Percentiles rank a stretch among this genome's conserved stretches.
These are phyloP conservation scores for Eleginops maclovinus DNA, from an alignment of 2,113 vertebrate species.

Conservation along the genomic window DNA sequence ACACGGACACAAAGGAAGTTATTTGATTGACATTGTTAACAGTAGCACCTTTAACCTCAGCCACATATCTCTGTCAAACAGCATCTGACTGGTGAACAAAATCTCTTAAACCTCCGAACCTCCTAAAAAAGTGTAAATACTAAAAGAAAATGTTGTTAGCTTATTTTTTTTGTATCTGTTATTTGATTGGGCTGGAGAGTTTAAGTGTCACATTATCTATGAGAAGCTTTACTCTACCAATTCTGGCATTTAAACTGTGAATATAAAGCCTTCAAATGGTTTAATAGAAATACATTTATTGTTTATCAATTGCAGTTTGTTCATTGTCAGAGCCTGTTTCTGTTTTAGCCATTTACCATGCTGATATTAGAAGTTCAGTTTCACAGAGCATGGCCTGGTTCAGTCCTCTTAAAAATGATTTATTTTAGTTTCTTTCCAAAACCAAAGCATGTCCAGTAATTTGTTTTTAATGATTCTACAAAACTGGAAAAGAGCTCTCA, in stretches of 20 bases:
- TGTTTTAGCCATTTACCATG: too few species aligned
- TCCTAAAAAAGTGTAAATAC: too few species aligned
- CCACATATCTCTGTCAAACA: neutral
- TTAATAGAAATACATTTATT: neutral
- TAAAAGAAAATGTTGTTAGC: neutral
- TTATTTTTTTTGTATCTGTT: neutral
- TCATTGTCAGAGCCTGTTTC: too few species aligned
- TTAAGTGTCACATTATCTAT: too few species aligned
- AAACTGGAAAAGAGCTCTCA: neutral
- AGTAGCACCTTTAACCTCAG: slow-evolving; percentile 38
- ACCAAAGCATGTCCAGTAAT: neutral
- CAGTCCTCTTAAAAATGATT: neutral
- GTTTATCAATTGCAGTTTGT: neutral
- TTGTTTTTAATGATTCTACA: neutral
- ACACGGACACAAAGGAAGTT: slow-evolving; percentile 35
- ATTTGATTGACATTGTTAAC: slow-evolving; percentile 14
- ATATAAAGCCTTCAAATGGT: neutral
- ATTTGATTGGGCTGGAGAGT: neutral
- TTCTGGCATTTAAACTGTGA: neutral
- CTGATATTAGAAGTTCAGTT: neutral
- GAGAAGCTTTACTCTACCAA: neutral
- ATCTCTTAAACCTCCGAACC: too few species aligned
- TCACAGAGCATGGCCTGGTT: neutral
- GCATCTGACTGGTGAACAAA: neutral
- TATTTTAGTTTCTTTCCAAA: neutral